phyloP scores from a whole-genome alignment of 2,113 vertebrate species.

The Camelus dromedarius region DNA sequence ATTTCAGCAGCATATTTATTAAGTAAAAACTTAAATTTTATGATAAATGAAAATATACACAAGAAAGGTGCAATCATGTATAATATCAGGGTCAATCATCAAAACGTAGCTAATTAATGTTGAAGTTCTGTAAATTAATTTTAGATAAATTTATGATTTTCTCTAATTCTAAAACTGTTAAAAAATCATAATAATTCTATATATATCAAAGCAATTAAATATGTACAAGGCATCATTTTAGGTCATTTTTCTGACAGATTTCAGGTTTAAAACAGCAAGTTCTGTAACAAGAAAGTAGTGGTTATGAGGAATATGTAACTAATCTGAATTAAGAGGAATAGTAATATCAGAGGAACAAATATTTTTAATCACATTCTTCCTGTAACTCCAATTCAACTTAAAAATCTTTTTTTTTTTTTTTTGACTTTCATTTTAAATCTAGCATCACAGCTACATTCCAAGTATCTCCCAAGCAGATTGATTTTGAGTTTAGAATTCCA shows the following conservation, averaged over 20 bases:
- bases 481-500: neutral
- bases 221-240: neutral
- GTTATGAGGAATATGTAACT: neutral
- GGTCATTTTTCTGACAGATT: neutral
- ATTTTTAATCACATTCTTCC: neutral
- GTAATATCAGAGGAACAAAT: neutral
- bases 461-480: accelerated
- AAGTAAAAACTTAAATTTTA: neutral
- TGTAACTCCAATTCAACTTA: neutral
- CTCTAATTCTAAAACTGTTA: constrained; percentile 27
- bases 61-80: neutral
- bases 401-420: neutral
- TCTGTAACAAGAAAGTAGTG: neutral
- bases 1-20: neutral
- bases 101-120: constrained; percentile 39
- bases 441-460: neutral
- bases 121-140: neutral
- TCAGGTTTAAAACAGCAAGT: neutral
- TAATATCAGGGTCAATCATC: neutral
- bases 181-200: neutral
- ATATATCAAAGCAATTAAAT: constrained; percentile 57
- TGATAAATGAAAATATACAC: neutral
- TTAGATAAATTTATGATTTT: neutral
- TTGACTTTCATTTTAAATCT: neutral
- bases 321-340: neutral